Conservation (phyloP, 2,113 vertebrate genomes). For the Oreocharis arfaki region DNA sequence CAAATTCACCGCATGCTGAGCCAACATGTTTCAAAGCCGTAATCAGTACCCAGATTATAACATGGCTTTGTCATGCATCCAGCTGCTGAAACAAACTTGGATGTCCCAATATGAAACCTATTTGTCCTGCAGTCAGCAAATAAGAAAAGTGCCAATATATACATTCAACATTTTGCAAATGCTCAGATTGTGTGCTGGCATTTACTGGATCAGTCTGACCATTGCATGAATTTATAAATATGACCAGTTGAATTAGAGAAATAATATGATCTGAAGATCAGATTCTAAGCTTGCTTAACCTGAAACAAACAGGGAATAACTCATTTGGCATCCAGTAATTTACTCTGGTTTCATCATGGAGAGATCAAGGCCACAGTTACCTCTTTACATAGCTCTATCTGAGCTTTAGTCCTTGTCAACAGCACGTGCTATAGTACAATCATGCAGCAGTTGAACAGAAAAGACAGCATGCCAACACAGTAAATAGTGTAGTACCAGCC, state of each 20-base stretch:
- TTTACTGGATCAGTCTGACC: neutral
- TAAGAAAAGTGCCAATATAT: constrained; percentile 13
- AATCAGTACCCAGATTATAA: constrained; percentile 47
- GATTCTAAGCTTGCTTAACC: neutral
- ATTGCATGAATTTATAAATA: neutral
- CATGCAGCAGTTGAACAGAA: neutral
- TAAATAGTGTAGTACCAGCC: neutral
- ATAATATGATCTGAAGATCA: neutral
- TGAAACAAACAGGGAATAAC: constrained; percentile 1
- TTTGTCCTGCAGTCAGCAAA: constrained; percentile 48
- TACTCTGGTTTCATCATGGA: neutral
- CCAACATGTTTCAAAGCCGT: constrained; percentile 6
- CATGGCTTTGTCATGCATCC: constrained; percentile 37
- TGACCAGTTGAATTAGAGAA: neutral
- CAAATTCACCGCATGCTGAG: constrained; percentile 29
- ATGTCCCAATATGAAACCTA: constrained; percentile 53
- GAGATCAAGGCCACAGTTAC: constrained; percentile 2
- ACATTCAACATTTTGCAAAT: neutral
- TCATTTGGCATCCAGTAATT: neutral
- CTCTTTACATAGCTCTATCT: neutral
- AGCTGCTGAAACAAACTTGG: constrained; percentile 44
- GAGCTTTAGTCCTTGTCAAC: constrained; percentile 2
- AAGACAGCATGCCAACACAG: constrained; percentile 18
- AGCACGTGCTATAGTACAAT: neutral
- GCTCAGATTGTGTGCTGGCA: neutral